Percentiles rank a stretch among this genome's conserved stretches.
These are phyloP conservation scores for Collichthys lucidus DNA, from an alignment of 2,113 vertebrate species.

Conservation along the genomic window DNA sequence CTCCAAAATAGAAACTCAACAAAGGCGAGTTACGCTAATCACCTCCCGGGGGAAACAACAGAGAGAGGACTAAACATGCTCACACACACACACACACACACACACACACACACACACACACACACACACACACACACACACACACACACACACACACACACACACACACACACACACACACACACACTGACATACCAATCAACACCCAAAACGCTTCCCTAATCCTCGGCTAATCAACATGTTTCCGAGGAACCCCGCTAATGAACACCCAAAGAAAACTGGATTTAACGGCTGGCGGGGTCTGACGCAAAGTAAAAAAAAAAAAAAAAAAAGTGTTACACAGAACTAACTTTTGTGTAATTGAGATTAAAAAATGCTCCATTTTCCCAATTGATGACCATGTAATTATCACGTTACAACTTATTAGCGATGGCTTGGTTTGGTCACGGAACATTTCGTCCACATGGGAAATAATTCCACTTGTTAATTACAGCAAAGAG, in stretches of 20 bases:
- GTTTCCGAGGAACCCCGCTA: slow-evolving; percentile 11
- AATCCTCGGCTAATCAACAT: slow-evolving; percentile 30
- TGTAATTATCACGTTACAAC: slow-evolving; percentile 68
- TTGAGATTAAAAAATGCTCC: slow-evolving; percentile 71
- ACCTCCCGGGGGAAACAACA: slow-evolving; percentile 49
- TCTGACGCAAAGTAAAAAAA: slow-evolving; percentile 9
- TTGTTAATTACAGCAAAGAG: slow-evolving; percentile 58
- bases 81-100: slow-evolving; percentile 17
- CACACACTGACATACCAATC: slow-evolving; percentile 22
- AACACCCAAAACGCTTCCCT: slow-evolving; percentile 6
- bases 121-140: neutral
- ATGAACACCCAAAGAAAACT: slow-evolving; percentile 53
- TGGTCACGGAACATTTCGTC: slow-evolving; percentile 65
- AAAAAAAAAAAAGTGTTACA: neutral
- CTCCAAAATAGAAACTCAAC: slow-evolving; percentile 57
- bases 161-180: neutral
- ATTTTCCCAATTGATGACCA: slow-evolving; percentile 68
- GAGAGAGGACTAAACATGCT: slow-evolving; percentile 4
- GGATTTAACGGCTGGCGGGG: slow-evolving; percentile 32
- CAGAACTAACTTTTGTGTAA: slow-evolving; percentile 61
- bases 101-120: slow-evolving; percentile 29
- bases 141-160: slow-evolving; percentile 20
- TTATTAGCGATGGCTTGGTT: slow-evolving; percentile 56
- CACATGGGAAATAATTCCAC: slow-evolving; percentile 61
- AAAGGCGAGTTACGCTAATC: slow-evolving; percentile 61